Conservation (phyloP, 1,140 invertebrate species). For the Limonius californicus region DNA sequence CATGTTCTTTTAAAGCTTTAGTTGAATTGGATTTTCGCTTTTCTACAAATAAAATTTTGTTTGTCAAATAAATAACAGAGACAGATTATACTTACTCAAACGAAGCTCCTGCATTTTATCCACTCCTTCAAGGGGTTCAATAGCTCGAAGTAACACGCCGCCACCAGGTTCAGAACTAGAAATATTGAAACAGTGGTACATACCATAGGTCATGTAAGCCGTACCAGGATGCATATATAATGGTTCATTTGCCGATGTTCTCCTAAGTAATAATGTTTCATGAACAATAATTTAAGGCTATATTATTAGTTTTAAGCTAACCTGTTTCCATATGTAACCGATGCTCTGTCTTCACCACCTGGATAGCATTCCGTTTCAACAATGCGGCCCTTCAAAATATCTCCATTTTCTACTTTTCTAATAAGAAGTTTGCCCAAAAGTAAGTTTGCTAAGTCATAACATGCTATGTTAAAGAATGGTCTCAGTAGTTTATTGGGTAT, state of each 20-base stretch:
- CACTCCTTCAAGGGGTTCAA: slow-evolving; percentile 65
- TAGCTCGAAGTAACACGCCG: slow-evolving; percentile 66
- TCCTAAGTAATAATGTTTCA: slow-evolving; percentile 39
- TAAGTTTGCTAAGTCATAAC: slow-evolving; percentile 54
- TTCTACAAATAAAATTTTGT: no score
- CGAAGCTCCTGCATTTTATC: slow-evolving; percentile 55
- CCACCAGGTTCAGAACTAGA: slow-evolving; percentile 66
- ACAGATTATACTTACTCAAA: slow-evolving; percentile 31
- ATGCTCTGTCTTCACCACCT: slow-evolving; percentile 68
- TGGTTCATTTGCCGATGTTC: slow-evolving; percentile 66
- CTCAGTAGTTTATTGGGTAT: background rate
- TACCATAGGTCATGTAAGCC: slow-evolving; percentile 74
- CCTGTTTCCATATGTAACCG: slow-evolving; percentile 57
- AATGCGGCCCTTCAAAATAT: slow-evolving; percentile 59
- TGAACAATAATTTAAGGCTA: background rate
- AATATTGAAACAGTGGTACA: slow-evolving; percentile 81
- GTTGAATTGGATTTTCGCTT: no score
- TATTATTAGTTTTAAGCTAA: slow-evolving; percentile 13
- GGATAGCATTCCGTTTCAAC: slow-evolving; percentile 79
- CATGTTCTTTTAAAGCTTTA: slow-evolving; percentile 54
- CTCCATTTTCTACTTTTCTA: slow-evolving; percentile 50
- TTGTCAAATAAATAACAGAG: no score
- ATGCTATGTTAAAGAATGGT: slow-evolving; percentile 21
- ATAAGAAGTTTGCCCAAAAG: slow-evolving; percentile 65
- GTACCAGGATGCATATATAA: slow-evolving; percentile 83